A percentile compares a stretch with the other conserved stretches of the same genome.
These are phyloP conservation scores for Bedellia somnulentella DNA, from an alignment of 2,888 invertebrate genomes.

Conservation along the genomic window DNA sequence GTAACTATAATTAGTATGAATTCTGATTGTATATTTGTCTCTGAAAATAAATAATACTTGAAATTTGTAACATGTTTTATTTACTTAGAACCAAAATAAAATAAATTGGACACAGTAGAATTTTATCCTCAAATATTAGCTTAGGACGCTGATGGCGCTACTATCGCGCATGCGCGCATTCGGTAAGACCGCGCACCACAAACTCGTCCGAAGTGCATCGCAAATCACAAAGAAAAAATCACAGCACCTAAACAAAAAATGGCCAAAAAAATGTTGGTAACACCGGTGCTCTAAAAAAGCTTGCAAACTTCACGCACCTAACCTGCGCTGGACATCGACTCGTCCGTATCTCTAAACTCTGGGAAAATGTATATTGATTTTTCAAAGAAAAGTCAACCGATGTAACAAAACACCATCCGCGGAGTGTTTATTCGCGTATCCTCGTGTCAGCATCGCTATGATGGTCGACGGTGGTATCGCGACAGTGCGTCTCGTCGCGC, in stretches of 20 bases:
- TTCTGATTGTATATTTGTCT: too few relatives aligned
- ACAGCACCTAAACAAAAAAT: constrained; percentile 60
- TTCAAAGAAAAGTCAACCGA: constrained; percentile 62
- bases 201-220: constrained; percentile 36
- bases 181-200: constrained; percentile 36
- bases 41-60: too few relatives aligned
- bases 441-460: constrained; percentile 51
- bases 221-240: constrained; percentile 55
- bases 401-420: constrained; percentile 61
- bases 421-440: constrained; percentile 57
- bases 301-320: constrained; percentile 63
- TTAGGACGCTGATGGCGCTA: too few relatives aligned
- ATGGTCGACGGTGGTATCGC: constrained; percentile 57
- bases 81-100: too few relatives aligned
- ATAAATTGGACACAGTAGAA: too few relatives aligned
- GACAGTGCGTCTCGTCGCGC: constrained; percentile 51
- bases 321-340: constrained; percentile 65
- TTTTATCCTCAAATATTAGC: too few relatives aligned
- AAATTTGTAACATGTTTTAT: too few relatives aligned
- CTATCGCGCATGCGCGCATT: too few relatives aligned
- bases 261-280: constrained; percentile 62
- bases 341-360: constrained; percentile 57
- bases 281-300: constrained; percentile 64
- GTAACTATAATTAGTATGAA: too few relatives aligned
- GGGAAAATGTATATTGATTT: constrained; percentile 64